These are phyloP conservation scores for Callopanchax toddi DNA, from an alignment of 2,113 vertebrate species.

Conservation along the genomic window DNA sequence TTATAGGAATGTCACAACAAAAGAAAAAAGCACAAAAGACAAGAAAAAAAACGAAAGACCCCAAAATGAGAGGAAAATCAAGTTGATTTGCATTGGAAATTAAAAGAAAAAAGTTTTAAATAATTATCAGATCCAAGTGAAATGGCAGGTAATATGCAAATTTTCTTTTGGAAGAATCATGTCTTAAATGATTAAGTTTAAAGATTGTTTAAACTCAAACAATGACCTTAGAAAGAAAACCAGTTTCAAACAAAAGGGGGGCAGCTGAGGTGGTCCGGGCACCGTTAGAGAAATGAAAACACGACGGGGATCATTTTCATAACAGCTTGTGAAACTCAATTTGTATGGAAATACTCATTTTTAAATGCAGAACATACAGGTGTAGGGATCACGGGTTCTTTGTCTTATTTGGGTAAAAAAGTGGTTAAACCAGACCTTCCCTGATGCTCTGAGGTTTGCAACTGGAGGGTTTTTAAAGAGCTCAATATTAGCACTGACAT, in stretches of 20 bases:
- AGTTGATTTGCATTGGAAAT: not conserved
- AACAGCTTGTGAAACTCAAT: not conserved
- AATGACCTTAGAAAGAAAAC: not conserved
- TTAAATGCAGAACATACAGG: no score
- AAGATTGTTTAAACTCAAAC: no score
- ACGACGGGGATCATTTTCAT: conserved; percentile 14
- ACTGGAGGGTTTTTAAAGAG: no score
- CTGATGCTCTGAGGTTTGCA: not conserved
- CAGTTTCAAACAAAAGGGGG: not conserved
- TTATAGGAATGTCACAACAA: no score
- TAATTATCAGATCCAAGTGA: conserved; percentile 2
- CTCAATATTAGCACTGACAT: no score
- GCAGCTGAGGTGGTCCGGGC: not conserved
- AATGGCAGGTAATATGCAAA: conserved; percentile 23
- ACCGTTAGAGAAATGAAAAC: not conserved
- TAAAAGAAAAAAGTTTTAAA: not conserved
- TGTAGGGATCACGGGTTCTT: no score
- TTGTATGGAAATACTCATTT: conserved; percentile 16
- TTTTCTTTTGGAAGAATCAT: not conserved
- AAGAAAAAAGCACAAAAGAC: not conserved
- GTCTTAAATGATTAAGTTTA: no score
- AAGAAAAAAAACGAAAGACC: no score
- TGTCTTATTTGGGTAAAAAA: no score
- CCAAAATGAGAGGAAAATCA: not conserved
- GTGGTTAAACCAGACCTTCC: no score